Base-by-base conservation (phyloP, 2,113 vertebrate species). In the Pedetes capensis region DNA sequence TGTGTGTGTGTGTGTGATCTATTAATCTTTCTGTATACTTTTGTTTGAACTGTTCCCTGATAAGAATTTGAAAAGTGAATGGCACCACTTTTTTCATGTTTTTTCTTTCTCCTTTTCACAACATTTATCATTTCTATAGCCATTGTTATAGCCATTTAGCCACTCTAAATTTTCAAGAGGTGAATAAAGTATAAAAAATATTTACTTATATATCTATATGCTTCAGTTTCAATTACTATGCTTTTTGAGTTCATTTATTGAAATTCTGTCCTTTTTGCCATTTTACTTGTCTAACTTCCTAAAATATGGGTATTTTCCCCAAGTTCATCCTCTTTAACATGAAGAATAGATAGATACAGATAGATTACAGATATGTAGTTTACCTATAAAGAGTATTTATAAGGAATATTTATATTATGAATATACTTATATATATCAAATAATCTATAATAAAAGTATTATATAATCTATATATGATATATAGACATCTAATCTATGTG, bases 121-220 rank as follows among this genome's bases (percentile, higher is more conserved):
- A 18, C 47, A 53, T 16, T 75, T 87, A 51, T 17, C 20, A 51
- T 55, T 61, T 91, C 74, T 44, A 6, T 6, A 39, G 49, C 57
- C 12, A n/a, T 80, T 95, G 68, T 61, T 25, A 13, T 68, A 49
- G 68, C 29, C 11, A n/a, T 59, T n/a, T 69, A 86, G 74, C 34
- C 37, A 68, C 42, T 59, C n/a, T 59, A 74, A 75, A 42, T 53
- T 86, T 90, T 90, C 37, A 37, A 86, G 86, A 42, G 14, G n/a
- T n/a, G n/a, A n/a, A 27, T 27, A 85, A 87, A 95, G 44, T 18
- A 47, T 64, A 80, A 96, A 69, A 66, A 95, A 76, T 55, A 87
- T 13, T 68, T 81, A 71, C 29, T 27, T 91, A 47, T 29, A 22
- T 76, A 71, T 16, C 16, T 47, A 55, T 4, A 42, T n/a, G 2